phyloP scores from a whole-genome alignment of 2,113 vertebrate species.

The Brachionichthys hirsutus region DNA sequence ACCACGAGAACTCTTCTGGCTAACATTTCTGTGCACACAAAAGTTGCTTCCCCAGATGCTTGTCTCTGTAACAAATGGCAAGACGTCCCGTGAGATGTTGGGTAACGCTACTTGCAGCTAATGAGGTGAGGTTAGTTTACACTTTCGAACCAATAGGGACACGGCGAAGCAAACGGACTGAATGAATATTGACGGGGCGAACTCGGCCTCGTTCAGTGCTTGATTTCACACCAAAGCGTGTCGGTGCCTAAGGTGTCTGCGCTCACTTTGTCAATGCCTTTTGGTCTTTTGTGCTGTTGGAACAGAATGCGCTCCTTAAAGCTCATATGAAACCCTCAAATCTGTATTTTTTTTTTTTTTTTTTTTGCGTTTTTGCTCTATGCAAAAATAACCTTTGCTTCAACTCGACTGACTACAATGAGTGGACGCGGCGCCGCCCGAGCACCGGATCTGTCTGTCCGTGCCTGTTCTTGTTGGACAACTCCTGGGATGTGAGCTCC shows the following conservation, averaged over 20 bases:
- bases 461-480: conserved; percentile 39
- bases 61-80: conserved; percentile 30
- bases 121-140: conserved; percentile 7
- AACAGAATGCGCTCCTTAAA: background rate
- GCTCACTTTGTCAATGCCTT: background rate
- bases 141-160: conserved; percentile 8
- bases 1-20: conserved; percentile 13
- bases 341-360: background rate
- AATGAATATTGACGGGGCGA: background rate
- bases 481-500: conserved; percentile 48
- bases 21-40: conserved; percentile 16
- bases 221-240: background rate
- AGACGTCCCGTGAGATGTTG: conserved; percentile 6
- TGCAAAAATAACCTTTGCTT: conserved; percentile 5
- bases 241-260: background rate
- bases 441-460: conserved; percentile 40
- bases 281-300: conserved; percentile 1
- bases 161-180: no score
- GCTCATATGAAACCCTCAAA: no score
- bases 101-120: background rate
- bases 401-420: conserved; percentile 34
- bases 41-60: conserved; percentile 4
- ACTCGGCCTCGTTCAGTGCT: background rate
- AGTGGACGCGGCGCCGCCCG: conserved; percentile 18
- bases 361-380: conserved; percentile 4